Evolutionary conservation across 2,797 vertebrate species (phyloP).

Genomic region (Bovichtus diacanthus): DNA sequence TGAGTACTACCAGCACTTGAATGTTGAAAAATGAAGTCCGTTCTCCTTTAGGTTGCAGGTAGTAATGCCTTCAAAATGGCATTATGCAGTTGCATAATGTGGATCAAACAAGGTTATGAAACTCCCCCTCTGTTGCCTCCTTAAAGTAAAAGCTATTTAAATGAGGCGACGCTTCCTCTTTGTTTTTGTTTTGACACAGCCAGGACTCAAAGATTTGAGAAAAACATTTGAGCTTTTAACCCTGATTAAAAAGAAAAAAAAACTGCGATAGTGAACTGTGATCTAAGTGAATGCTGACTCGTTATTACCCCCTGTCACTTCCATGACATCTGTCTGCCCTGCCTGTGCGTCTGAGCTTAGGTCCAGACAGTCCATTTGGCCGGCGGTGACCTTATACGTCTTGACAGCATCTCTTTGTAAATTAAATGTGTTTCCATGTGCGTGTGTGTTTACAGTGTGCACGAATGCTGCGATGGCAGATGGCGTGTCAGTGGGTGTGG

Average conservation of each 20-base stretch:
- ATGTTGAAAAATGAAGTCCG: background rate
- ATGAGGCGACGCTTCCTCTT: background rate
- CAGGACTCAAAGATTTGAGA: background rate
- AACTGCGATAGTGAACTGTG: slow-evolving; percentile 17
- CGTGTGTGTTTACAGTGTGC: slow-evolving; percentile 54
- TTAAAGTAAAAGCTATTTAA: background rate
- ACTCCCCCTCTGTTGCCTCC: background rate
- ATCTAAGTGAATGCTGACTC: slow-evolving; percentile 53
- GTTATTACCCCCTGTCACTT: slow-evolving; percentile 53
- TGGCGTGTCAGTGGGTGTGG: slow-evolving; percentile 74
- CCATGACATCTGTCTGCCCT: slow-evolving; percentile 48
- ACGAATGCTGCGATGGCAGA: slow-evolving; percentile 72
- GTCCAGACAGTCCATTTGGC: slow-evolving; percentile 42
- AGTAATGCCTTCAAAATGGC: background rate
- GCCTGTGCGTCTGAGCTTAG: slow-evolving; percentile 40
- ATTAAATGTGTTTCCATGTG: slow-evolving; percentile 52
- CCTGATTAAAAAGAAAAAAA: slow-evolving; percentile 22
- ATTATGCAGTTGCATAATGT: background rate
- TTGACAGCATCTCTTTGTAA: slow-evolving; percentile 64
- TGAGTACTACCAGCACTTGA: background rate
- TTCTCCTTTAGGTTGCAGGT: slow-evolving; percentile 1
- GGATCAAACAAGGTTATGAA: slow-evolving; percentile 2
- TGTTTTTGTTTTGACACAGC: slow-evolving; percentile 15
- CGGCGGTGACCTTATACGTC: slow-evolving; percentile 54
- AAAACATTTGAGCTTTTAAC: slow-evolving; percentile 11